phyloP scores from a whole-genome alignment of 2,113 vertebrate genomes.

The Amblyornis subalaris region DNA sequence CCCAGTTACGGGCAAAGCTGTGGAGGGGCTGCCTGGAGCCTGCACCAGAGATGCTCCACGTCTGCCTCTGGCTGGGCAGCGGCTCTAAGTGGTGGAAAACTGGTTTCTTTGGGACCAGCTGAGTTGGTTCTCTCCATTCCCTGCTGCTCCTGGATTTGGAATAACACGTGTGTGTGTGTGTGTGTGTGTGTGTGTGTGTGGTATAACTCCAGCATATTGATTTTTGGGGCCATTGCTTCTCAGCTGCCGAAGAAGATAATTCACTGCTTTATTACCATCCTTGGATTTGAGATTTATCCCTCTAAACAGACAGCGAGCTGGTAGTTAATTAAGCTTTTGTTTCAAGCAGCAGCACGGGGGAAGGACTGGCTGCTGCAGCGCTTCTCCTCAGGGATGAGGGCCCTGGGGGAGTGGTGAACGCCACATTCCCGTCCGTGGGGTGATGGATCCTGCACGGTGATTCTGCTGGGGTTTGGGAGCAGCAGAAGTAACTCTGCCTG shows the following conservation, averaged over 20 bases:
- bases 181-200: too few relatives aligned
- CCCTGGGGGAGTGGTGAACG: fast-evolving
- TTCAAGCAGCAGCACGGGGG: not conserved
- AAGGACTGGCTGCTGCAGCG: not conserved
- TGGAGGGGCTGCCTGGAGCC: not conserved
- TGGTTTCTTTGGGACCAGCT: not conserved
- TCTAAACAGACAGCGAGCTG: slow-evolving; percentile 31
- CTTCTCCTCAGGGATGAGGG: not conserved
- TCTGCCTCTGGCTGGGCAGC: not conserved
- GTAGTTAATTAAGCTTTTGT: slow-evolving; percentile 59
- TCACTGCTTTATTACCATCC: slow-evolving; percentile 44
- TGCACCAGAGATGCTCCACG: fast-evolving
- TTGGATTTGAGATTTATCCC: slow-evolving; percentile 47
- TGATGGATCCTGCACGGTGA: fast-evolving
- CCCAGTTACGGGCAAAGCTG: fast-evolving
- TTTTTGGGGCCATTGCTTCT: slow-evolving; percentile 16
- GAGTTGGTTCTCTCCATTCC: not conserved
- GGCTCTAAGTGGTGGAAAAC: not conserved
- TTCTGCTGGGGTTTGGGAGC: not conserved
- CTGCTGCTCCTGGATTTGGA: not conserved
- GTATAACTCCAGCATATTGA: slow-evolving; percentile 15
- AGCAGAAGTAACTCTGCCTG: not conserved
- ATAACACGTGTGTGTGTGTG: not conserved
- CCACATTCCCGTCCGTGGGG: fast-evolving
- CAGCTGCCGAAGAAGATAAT: not conserved